Base-by-base conservation (phyloP, 2,888 invertebrate species). In the Euspilapteryx auroguttella region DNA sequence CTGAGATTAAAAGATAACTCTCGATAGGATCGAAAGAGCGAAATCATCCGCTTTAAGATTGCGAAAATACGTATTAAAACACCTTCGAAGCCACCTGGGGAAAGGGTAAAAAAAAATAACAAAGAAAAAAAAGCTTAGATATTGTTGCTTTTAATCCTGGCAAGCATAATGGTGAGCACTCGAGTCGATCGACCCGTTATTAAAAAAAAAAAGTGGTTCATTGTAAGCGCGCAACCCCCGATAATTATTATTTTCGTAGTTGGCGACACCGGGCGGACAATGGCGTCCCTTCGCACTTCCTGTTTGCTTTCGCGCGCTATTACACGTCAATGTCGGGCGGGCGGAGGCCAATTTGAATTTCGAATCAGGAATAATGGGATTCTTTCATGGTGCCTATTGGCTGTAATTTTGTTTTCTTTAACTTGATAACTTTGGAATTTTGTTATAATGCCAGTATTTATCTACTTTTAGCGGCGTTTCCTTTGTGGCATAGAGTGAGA, bases 231-330 rank as follows among this genome's bases (percentile, higher is more conserved):
- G 49, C 61, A 61, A 47, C 73, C 71, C 73, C 55, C 56, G 62
- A 68, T 73, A 73, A 73, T 75, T 71, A 73, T 73, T 71, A 73
- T 75, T 73, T 71, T 73, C 62, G 63, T 69, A 69, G 68, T 68
- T 69, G 68, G 71, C 68, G 69, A 75, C 73, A 71, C 66, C 58
- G 66, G 47, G 40, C 55, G 56, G 50, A 71, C 71, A 69, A 73
- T 71, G 56, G 33, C 41, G 39, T 42, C 55, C 56, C 62, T 53
- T 52, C 59, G 56, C 61, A 55, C 59, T 73, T 73, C 73, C 73
- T 73, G 73, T 71, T 71, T 73, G 63, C 66, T 49, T 64, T 73
- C 68, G 71, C 73, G 73, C 71, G 69, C 73, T 71, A 71, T 75
- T 75, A 66, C 69, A 68, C 73, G 66, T 62, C 61, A 71, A 69